A percentile compares a stretch with the other conserved stretches of the same genome.
These are phyloP conservation scores for Ophion slaviceki DNA, from an alignment of 2,888 invertebrate species.

Conservation along the genomic window DNA sequence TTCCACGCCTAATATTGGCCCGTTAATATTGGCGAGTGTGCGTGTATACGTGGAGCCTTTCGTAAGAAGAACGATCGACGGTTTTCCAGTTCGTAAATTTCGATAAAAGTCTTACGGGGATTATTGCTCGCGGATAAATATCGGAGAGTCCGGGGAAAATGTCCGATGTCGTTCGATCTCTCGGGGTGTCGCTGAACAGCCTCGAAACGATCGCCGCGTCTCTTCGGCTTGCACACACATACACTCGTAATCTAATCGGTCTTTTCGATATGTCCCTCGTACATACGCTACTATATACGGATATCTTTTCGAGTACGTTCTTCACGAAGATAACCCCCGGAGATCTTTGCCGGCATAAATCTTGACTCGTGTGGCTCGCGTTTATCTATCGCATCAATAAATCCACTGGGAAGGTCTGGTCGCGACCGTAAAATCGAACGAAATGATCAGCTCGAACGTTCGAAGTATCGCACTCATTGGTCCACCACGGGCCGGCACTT, in stretches of 20 bases:
- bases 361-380: constrained; percentile 39
- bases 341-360: constrained; percentile 56
- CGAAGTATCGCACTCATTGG: neutral
- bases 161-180: constrained; percentile 25
- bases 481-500: neutral
- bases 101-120: constrained; percentile 15
- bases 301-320: constrained; percentile 39
- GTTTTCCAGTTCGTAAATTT: neutral
- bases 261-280: constrained; percentile 54
- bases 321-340: constrained; percentile 57
- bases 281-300: constrained; percentile 18
- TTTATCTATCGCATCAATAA: constrained; percentile 62
- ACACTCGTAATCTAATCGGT: constrained; percentile 58
- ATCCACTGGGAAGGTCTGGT: constrained; percentile 20
- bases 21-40: neutral
- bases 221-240: neutral
- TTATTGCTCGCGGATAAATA: neutral
- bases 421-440: constrained; percentile 35
- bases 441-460: constrained; percentile 30
- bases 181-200: neutral
- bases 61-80: neutral
- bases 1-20: no score
- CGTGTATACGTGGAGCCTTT: neutral
- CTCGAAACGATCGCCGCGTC: neutral
- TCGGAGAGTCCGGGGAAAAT: constrained; percentile 4